Percentiles rank a stretch among this genome's conserved stretches.
phyloP scores from a whole-genome alignment of 23 tunicate genomes.

The Trididemnum nubilum region DNA sequence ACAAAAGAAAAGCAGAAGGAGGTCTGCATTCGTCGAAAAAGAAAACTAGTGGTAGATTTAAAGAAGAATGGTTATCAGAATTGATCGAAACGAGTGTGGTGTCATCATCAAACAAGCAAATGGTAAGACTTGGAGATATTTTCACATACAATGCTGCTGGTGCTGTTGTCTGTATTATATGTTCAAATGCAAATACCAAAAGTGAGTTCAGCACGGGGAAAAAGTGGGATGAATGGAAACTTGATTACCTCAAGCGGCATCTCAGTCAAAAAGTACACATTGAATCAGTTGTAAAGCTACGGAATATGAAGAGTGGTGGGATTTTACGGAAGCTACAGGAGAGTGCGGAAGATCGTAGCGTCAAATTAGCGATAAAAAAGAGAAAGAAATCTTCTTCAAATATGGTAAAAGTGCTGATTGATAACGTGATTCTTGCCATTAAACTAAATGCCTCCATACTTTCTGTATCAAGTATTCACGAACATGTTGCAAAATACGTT shows the following conservation, averaged over 20 bases:
- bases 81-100: constrained; percentile 10
- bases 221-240: constrained; percentile 22
- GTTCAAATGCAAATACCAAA: constrained; percentile 7
- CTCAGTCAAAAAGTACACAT: constrained; percentile 8
- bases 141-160: neutral
- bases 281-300: constrained; percentile 10
- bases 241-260: constrained; percentile 22
- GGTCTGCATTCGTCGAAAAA: constrained; percentile 6
- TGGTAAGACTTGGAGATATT: constrained; percentile 8
- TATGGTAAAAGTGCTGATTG: constrained; percentile 20
- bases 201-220: constrained; percentile 27
- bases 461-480: constrained; percentile 22
- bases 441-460: constrained; percentile 25
- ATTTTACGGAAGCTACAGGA: neutral
- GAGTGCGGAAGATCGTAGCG: constrained; percentile 20
- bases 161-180: constrained; percentile 11
- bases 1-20: constrained; percentile 19
- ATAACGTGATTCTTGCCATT: constrained; percentile 12
- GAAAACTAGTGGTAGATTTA: neutral
- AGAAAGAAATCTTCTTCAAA: constrained; percentile 1
- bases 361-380: constrained; percentile 9
- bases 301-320: constrained; percentile 19
- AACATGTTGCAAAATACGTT: constrained; percentile 18
- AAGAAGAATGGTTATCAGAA: constrained; percentile 21
- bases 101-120: constrained; percentile 10